Conservation (phyloP, 2,797 vertebrate species). For the Antrozous pallidus region DNA sequence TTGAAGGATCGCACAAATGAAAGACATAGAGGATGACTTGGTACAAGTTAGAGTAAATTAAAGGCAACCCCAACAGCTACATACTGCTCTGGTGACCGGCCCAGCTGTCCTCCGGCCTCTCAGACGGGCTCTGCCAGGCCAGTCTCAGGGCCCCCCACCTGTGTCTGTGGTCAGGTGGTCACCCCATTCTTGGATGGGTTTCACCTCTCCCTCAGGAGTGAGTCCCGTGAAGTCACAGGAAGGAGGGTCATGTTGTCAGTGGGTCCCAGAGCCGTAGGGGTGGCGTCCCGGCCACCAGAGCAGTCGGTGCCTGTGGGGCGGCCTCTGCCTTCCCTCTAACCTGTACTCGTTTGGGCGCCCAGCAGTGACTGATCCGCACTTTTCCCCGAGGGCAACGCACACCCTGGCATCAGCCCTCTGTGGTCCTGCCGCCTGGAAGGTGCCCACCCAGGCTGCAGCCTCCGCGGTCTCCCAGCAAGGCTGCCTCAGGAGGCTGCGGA, state of each 20-base stretch:
- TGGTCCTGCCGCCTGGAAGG: too few species aligned
- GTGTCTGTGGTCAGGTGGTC: background rate
- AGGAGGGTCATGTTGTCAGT: background rate
- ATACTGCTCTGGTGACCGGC: background rate
- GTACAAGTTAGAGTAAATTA: background rate
- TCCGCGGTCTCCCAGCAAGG: constrained; percentile 97
- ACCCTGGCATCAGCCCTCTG: constrained; percentile 89
- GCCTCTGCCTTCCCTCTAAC: too few species aligned
- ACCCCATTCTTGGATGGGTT: background rate
- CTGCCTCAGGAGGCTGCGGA: constrained; percentile 92
- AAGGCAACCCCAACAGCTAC: background rate
- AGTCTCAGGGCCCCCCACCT: background rate
- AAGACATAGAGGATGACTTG: background rate
- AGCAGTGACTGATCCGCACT: constrained; percentile 84
- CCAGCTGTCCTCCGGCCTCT: background rate
- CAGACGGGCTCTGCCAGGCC: background rate
- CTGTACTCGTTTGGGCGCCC: background rate
- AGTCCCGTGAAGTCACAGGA: background rate
- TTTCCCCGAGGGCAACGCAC: constrained; percentile 85
- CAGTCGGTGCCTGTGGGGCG: too few species aligned
- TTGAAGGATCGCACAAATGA: background rate
- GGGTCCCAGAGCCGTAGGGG: background rate
- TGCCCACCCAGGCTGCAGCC: constrained; percentile 82
- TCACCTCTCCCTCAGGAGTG: background rate
- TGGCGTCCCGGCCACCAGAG: too few species aligned